A percentile compares a stretch with the other conserved stretches of the same genome.
Conservation (phyloP, 2,113 vertebrate species). For the Microcebus griseorufus region DNA sequence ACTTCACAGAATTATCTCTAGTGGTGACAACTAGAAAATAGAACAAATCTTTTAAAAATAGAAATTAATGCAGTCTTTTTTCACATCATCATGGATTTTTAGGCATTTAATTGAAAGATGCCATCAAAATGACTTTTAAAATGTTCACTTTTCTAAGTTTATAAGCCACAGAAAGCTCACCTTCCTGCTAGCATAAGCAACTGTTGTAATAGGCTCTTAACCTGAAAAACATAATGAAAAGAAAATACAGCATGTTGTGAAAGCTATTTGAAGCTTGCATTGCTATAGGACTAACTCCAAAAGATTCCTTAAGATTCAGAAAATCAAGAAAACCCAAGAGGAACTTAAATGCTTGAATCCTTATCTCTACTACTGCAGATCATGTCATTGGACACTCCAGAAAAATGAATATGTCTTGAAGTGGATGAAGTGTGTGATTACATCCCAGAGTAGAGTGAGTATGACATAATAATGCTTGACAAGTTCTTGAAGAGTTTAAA, state of each 20-base stretch:
- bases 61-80: background rate
- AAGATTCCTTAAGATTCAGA: constrained; percentile 60
- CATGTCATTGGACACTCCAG: constrained; percentile 51
- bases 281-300: background rate
- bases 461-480: constrained; percentile 70
- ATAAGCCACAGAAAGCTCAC: constrained; percentile 26
- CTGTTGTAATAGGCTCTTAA: constrained; percentile 23
- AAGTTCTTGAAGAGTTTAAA: constrained; percentile 69
- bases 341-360: constrained; percentile 58
- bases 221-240: constrained; percentile 19
- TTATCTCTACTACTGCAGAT: constrained; percentile 50
- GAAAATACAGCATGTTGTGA: background rate
- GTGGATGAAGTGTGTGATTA: constrained; percentile 67
- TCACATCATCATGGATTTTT: background rate
- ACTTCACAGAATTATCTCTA: background rate
- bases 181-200: background rate
- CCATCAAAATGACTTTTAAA: constrained; percentile 32
- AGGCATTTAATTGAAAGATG: constrained; percentile 41
- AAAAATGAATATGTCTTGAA: constrained; percentile 75
- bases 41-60: constrained; percentile 48
- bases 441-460: constrained; percentile 58
- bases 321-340: constrained; percentile 54
- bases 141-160: constrained; percentile 33
- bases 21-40: background rate
- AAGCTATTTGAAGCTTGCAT: constrained; percentile 3